These are phyloP conservation scores for Thaleichthys pacificus DNA, from an alignment of 2,797 vertebrate genomes.

Conservation along the genomic window DNA sequence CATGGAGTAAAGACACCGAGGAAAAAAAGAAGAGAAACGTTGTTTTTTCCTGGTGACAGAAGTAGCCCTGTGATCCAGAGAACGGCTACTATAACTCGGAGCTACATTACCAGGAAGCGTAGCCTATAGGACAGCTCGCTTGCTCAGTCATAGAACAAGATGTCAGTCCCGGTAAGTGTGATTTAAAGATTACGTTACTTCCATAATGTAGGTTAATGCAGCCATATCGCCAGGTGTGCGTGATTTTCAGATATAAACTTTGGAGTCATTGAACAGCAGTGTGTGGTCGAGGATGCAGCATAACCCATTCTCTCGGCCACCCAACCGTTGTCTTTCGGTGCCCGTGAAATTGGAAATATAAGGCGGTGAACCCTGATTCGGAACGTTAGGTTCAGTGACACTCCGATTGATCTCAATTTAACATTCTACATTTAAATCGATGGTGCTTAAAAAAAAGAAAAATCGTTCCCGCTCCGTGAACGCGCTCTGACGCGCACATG, in stretches of 20 bases:
- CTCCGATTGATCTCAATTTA: too few species aligned
- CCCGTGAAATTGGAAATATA: background rate
- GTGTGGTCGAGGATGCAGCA: background rate
- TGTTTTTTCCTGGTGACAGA: constrained; percentile 29
- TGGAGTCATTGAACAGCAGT: too few species aligned
- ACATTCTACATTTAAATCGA: too few species aligned
- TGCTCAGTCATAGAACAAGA: constrained; percentile 41
- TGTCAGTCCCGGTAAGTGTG: constrained; percentile 78
- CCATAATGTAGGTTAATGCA: background rate
- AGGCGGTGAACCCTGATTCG: too few species aligned
- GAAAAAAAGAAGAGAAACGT: constrained; percentile 20
- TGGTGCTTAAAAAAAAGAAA: too few species aligned
- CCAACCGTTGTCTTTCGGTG: background rate
- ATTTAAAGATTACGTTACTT: background rate
- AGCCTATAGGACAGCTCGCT: too few species aligned
- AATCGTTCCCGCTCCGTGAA: too few species aligned
- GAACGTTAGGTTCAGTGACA: too few species aligned
- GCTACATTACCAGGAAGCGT: too few species aligned
- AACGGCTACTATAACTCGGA: constrained; percentile 15
- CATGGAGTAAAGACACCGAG: constrained; percentile 48
- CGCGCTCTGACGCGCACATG: too few species aligned
- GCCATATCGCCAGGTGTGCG: background rate
- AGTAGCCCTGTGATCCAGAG: constrained; percentile 12
- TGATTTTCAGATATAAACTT: background rate
- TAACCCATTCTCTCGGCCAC: background rate